A percentile compares a stretch with the other conserved stretches of the same genome.
Evolutionary conservation across 2,888 invertebrate genomes (phyloP).

Genomic region (Pseudococcus jackbeardsleyi): DNA sequence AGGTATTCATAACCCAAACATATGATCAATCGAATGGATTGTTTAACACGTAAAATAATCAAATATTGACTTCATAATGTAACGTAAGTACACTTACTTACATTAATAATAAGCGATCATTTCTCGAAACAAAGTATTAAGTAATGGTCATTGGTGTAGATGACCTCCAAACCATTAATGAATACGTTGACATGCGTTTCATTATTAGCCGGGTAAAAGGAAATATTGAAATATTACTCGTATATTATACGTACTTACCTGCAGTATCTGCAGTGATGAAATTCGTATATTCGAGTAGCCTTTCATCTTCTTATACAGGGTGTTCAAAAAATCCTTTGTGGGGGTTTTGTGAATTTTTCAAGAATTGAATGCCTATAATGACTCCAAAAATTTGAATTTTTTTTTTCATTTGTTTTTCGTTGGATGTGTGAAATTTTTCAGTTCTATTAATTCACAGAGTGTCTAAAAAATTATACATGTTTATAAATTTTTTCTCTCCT

Average conservation of each 20-base stretch:
- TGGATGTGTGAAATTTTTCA: too few species aligned
- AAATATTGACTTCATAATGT: not conserved
- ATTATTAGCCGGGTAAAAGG: slow-evolving; percentile 31
- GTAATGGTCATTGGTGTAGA: slow-evolving; percentile 39
- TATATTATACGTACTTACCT: not conserved
- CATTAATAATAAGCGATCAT: slow-evolving; percentile 8
- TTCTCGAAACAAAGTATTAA: slow-evolving; percentile 30
- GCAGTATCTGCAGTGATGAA: slow-evolving; percentile 16
- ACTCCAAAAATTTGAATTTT: too few species aligned
- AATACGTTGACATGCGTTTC: slow-evolving; percentile 42
- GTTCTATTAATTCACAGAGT: too few species aligned
- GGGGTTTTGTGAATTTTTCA: not conserved
- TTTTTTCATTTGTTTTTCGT: too few species aligned
- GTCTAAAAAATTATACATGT: too few species aligned
- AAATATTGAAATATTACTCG: slow-evolving; percentile 36
- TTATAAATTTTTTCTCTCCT: too few species aligned
- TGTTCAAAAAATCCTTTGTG: not conserved
- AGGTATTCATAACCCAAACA: not conserved
- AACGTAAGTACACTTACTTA: not conserved
- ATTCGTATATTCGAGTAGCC: not conserved
- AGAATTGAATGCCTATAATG: too few species aligned
- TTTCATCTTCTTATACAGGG: not conserved
- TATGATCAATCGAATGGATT: not conserved
- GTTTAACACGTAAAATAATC: slow-evolving; percentile 37
- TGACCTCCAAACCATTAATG: slow-evolving; percentile 49